These are phyloP conservation scores for Pangasianodon gigas DNA, from an alignment of 2,113 vertebrate species.

Conservation along the genomic window DNA sequence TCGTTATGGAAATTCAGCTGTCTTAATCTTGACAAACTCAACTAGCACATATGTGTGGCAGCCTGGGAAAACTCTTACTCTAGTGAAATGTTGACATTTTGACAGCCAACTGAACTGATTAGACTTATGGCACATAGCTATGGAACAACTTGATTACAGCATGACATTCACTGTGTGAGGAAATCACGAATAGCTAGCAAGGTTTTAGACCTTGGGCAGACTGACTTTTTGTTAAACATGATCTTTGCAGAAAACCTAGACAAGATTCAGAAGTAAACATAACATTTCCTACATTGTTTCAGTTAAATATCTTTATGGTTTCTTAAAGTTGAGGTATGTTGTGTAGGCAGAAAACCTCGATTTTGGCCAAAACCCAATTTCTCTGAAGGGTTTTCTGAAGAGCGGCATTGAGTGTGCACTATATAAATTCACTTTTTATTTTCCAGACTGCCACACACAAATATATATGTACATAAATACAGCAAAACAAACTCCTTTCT, in stretches of 20 bases:
- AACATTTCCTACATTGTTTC: background rate
- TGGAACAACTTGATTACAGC: background rate
- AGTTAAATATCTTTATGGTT: too few relatives aligned
- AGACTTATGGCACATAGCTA: background rate
- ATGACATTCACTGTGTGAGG: background rate
- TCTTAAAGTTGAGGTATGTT: background rate
- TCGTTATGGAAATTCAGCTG: too few relatives aligned
- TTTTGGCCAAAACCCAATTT: background rate
- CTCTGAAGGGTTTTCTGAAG: background rate
- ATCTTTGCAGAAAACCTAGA: too few relatives aligned
- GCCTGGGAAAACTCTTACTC: background rate
- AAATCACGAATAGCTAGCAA: background rate
- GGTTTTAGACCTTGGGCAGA: background rate
- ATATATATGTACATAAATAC: background rate
- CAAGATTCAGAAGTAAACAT: background rate
- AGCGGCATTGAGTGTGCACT: background rate
- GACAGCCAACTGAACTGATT: background rate
- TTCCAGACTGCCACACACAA: background rate
- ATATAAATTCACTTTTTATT: background rate
- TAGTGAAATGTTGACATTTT: background rate
- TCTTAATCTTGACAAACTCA: too few relatives aligned
- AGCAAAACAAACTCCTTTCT: background rate
- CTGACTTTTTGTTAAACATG: too few relatives aligned
- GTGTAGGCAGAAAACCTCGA: background rate
- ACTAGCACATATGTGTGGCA: background rate